Base-by-base conservation (phyloP, 2,113 vertebrate species). In the Danionella cerebrum region DNA sequence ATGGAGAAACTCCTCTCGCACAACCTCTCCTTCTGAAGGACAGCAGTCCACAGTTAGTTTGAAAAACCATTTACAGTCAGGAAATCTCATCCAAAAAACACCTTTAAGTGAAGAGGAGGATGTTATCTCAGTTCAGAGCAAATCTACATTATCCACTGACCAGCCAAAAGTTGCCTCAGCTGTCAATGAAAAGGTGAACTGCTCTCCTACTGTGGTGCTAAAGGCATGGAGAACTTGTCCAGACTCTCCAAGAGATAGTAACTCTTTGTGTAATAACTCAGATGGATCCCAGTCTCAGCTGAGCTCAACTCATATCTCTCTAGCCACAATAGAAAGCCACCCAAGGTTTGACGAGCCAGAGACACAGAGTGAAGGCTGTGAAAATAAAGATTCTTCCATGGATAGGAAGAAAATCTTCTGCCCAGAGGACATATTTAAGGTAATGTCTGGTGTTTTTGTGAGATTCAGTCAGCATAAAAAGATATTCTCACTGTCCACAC, bases 1-100 rank as follows among this genome's bases (percentile, higher is more conserved):
- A 53, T 94, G 91, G 87, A 82, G 86, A 44, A 89, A 87, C 29
- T 90, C 90, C 10, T 88, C 92, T 0, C 88, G 80, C 52, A 85
- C 86, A 0, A 92, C 91, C 52, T 87, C 89, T 36, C 86, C 84
- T 16, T 83, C 86, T 4, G 87, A 88, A 50, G 89, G 85, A 13
- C 90, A 92, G 16, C 79, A 70, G 19, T 76, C 78, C 16, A 79
- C 81, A 2, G 55, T 86, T 71, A 75, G 76, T 54, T 86, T 82
- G 5, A 87, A 80, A 11, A 79, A 16, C 13, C 39, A 45, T 25
- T 82, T 78, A 53, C 87, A 48, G 41, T 73, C 81, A 55, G 81
- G 72, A 80, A 72, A 84, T 67, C 72, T 71, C 76, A 57, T 85
- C 75, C 78, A 79, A 76, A 1, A 78, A 7, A 69, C 81, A 45